A percentile compares a stretch with the other conserved stretches of the same genome.
phyloP scores from a whole-genome alignment of 2,797 vertebrate species.

The Novumbra hubbsi region DNA sequence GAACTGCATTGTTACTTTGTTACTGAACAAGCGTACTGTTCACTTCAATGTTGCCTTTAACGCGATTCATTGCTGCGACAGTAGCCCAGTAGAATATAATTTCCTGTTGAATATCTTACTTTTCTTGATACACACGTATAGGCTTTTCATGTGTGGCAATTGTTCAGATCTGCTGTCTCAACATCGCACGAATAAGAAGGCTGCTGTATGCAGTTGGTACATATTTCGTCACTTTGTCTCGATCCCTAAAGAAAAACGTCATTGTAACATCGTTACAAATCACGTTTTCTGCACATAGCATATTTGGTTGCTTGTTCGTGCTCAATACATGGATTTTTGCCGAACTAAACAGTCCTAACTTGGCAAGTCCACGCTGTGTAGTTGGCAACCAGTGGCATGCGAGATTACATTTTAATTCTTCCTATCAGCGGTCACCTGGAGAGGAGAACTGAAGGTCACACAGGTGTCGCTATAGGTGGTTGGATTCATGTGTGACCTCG shows the following conservation, averaged over 20 bases:
- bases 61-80: not conserved
- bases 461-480: conserved; percentile 54
- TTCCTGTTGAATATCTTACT: conserved; percentile 3
- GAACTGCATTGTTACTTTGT: not conserved
- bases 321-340: not conserved
- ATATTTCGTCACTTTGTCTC: not conserved
- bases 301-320: not conserved
- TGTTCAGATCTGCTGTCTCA: not conserved
- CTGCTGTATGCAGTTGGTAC: not conserved
- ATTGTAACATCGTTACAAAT: not conserved
- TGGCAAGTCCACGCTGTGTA: not conserved
- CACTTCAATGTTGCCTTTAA: not conserved
- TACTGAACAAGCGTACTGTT: not conserved
- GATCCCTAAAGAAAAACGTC: not conserved
- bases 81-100: not conserved
- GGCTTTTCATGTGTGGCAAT: not conserved
- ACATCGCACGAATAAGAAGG: not conserved
- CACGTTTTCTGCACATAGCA: not conserved
- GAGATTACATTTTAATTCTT: conserved; percentile 27
- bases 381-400: not conserved
- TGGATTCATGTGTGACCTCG: conserved; percentile 7
- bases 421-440: conserved; percentile 57
- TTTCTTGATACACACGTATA: not conserved
- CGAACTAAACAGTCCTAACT: not conserved
- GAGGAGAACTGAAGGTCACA: conserved; percentile 63